Percentiles rank a stretch among this genome's conserved stretches.
These are phyloP conservation scores for Chloropsis cyanopogon DNA, from an alignment of 2,113 vertebrate genomes.

Conservation along the genomic window DNA sequence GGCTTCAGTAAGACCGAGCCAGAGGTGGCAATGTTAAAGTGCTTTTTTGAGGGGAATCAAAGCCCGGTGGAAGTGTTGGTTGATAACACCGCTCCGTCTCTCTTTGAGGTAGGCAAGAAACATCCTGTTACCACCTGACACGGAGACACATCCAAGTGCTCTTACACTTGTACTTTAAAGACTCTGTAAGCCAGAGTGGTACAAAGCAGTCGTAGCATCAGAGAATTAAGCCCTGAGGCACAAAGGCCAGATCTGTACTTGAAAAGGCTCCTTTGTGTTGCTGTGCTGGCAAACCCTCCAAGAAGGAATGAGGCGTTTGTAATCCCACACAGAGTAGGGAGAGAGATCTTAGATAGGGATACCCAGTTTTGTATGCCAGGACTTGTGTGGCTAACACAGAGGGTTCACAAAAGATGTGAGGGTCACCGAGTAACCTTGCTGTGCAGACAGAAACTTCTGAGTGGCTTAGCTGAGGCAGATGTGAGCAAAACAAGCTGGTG, in stretches of 20 bases:
- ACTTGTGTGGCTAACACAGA: not conserved
- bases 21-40: not conserved
- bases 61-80: not conserved
- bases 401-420: not conserved
- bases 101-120: constrained; percentile 53
- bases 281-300: constrained; percentile 18
- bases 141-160: not conserved
- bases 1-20: not conserved
- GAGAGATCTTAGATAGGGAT: not conserved
- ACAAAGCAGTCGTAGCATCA: constrained; percentile 35
- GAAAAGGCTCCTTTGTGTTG: constrained; percentile 40
- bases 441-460: not conserved
- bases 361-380: not conserved
- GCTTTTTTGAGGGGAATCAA: constrained; percentile 23
- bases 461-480: not conserved
- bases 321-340: not conserved
- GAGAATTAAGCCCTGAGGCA: constrained; percentile 53
- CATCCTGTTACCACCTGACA: constrained; percentile 37
- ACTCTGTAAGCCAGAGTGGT: not conserved
- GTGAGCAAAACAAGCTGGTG: not conserved
- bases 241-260: constrained; percentile 51
- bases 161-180: constrained; percentile 54
- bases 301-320: not conserved
- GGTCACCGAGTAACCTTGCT: not conserved
- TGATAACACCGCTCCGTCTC: not conserved